Evolutionary conservation across 2,113 vertebrate species (phyloP), one percentile per base, ranked within the genome.

Genomic region (Acrocephalus kingi): DNA sequence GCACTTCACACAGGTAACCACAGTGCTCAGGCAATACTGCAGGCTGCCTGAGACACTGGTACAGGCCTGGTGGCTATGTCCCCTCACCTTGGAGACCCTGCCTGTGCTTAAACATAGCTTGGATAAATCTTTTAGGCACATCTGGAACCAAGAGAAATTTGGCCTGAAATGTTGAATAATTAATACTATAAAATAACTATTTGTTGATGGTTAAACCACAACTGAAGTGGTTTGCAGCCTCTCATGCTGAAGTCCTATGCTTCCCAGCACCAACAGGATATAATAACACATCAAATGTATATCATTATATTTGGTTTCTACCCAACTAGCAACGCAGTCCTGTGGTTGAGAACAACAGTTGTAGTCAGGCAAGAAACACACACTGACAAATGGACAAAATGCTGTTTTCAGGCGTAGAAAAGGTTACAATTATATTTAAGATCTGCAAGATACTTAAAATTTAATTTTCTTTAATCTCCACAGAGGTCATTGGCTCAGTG

Each of bases 1-100:
- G 15, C 58, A 78, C 43, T 75, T 55, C 10, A 17, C 16, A 10
- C 4, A 17, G 0, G 0, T 45, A 48, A 81, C 20, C 11, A 27
- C 0, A 61, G 33, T 11, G 37, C 17, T 46, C 11, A 62, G 43
- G 19, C 16, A 80, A 30, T 14, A 15, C 5, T 52, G 46, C 30
- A 51, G 45, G 12, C 61, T 93, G 35, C 27, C 45, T n/a, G 61
- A 58, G 24, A 43, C 6, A 27, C 2, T 37, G 39, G 30, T 9
- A 54, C 8, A 56, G 33, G 45, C 33, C 24, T 48, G 43, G 13
- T 37, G 59, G 15, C 28, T 37, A 15, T 11, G 19, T 43, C 8
- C 13, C 22, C 11, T 64, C 33, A 22, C 16, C 21, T n/a, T 20
- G 39, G 52, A 75, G n/a, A 45, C 5, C 19, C n/a, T 71, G n/a